These are phyloP conservation scores for Tupaia tana DNA, from an alignment of 2,113 vertebrate genomes.

Conservation along the genomic window DNA sequence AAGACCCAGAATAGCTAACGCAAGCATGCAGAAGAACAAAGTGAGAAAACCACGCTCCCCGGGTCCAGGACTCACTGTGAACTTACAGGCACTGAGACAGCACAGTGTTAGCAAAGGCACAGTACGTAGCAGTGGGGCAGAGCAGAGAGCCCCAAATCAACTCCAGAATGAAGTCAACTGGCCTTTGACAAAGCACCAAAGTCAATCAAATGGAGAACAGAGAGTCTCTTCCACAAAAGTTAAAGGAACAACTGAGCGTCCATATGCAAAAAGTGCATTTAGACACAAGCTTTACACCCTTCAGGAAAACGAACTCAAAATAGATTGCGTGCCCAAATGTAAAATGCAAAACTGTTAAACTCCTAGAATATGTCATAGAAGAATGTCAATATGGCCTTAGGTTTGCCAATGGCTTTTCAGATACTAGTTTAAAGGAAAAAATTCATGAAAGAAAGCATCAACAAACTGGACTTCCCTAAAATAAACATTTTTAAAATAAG, in stretches of 20 bases:
- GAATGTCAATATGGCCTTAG: neutral
- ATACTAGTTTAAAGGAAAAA: neutral
- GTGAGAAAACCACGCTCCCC: fast-evolving
- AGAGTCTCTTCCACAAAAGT: neutral
- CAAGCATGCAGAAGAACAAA: neutral
- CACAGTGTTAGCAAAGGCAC: neutral
- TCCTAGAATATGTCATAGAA: neutral
- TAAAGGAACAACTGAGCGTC: neutral
- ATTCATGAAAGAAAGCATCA: neutral
- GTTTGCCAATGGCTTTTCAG: neutral
- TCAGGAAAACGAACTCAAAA: neutral
- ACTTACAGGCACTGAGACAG: neutral
- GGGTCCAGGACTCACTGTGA: neutral
- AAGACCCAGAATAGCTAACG: neutral
- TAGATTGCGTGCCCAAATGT: neutral
- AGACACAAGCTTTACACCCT: neutral
- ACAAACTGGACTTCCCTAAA: neutral
- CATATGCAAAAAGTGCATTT: neutral
- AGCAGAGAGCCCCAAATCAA: neutral
- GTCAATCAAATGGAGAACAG: neutral
- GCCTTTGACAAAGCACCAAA: neutral
- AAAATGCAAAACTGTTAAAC: neutral
- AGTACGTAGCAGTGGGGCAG: too few relatives aligned
- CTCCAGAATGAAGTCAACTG: neutral
- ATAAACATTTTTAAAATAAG: neutral